A percentile compares a stretch with the other conserved stretches of the same genome.
These are phyloP conservation scores for Cheilosia impressa DNA, from an alignment of 2,888 invertebrate species.

Conservation along the genomic window DNA sequence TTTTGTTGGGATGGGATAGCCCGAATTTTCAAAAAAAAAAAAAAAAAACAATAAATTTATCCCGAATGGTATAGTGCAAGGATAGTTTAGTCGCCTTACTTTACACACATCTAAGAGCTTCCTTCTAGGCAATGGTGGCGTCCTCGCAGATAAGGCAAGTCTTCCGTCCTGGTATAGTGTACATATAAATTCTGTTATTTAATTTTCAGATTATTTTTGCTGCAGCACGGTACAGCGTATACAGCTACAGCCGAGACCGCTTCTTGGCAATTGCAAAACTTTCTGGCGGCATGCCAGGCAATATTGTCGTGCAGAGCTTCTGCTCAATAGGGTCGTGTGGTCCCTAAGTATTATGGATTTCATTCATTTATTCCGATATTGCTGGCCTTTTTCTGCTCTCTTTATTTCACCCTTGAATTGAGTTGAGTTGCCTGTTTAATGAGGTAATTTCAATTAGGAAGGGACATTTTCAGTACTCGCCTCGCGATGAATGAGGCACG, in stretches of 20 bases:
- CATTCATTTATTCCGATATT: slow-evolving; percentile 64
- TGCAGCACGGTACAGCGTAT: slow-evolving; percentile 1
- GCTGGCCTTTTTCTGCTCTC: slow-evolving; percentile 63
- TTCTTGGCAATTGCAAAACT: slow-evolving; percentile 53
- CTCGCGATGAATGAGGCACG: slow-evolving; percentile 55
- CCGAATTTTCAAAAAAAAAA: slow-evolving; percentile 57
- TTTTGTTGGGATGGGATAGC: slow-evolving; percentile 5
- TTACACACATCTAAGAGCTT: slow-evolving; percentile 29
- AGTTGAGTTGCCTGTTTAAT: slow-evolving; percentile 73
- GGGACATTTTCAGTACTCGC: slow-evolving; percentile 71
- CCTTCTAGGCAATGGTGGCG: slow-evolving; percentile 21
- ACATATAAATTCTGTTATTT: slow-evolving; percentile 61
- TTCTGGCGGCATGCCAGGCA: slow-evolving; percentile 71
- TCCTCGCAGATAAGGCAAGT: slow-evolving; percentile 37
- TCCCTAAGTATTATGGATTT: slow-evolving; percentile 65
- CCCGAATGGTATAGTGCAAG: slow-evolving; percentile 25
- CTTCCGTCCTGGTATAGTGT: slow-evolving; percentile 15
- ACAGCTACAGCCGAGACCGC: background rate
- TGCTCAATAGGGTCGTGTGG: slow-evolving; percentile 53
- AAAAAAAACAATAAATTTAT: slow-evolving; percentile 65
- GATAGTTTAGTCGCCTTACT: slow-evolving; percentile 48
- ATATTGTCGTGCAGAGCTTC: slow-evolving; percentile 36
- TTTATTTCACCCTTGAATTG: slow-evolving; percentile 73
- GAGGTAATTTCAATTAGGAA: slow-evolving; percentile 75
- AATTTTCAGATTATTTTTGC: slow-evolving; percentile 61